Conservation (phyloP, 2,888 invertebrate species). For the Amblyteles armatorius region DNA sequence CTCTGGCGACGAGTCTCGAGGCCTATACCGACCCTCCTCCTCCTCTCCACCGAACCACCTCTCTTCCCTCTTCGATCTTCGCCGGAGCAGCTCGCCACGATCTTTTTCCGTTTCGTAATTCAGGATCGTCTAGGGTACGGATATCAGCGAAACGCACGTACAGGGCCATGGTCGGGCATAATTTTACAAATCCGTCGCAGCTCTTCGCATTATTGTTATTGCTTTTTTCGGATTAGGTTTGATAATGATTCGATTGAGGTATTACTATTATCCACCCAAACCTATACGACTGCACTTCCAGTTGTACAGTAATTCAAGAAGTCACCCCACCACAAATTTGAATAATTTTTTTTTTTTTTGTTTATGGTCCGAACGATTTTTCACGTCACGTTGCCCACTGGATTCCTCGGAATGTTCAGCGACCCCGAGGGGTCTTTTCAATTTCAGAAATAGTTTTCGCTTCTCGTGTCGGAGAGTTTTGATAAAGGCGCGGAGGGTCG, state of each 20-base stretch:
- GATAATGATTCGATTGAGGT: no score
- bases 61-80: constrained; percentile 8
- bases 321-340: no score
- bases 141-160: not conserved
- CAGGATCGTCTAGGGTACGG: not conserved
- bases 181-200: no score
- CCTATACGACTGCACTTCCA: no score
- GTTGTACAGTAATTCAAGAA: no score
- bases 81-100: not conserved
- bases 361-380: no score
- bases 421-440: constrained; percentile 63
- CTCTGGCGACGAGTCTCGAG: constrained; percentile 65
- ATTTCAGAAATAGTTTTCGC: constrained; percentile 72
- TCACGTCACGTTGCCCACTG: not conserved
- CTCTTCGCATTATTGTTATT: no score
- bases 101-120: constrained; percentile 8
- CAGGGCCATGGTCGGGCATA: no score
- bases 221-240: no score
- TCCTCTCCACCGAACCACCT: constrained; percentile 24
- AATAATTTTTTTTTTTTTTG: no score
- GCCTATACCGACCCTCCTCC: constrained; percentile 66
- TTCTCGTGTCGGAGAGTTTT: constrained; percentile 33
- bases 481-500: constrained; percentile 1
- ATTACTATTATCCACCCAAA: no score
- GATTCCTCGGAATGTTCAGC: not conserved